Base-by-base conservation (phyloP, 2,797 vertebrate species). In the Trichosurus vulpecula region DNA sequence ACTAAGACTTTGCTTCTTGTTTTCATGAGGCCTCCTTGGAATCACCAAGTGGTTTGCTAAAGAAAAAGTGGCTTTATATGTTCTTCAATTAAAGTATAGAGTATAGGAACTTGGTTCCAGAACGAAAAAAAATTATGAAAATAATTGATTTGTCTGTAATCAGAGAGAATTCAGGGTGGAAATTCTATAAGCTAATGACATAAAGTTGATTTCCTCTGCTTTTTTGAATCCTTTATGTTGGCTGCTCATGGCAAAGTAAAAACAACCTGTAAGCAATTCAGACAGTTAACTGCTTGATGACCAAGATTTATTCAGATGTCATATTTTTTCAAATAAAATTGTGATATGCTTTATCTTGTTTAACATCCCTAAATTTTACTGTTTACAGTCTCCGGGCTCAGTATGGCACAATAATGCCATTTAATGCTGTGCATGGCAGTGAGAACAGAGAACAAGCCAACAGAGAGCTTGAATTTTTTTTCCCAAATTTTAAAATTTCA, bases 391-490 rank as follows among this genome's bases (percentile, higher is more conserved):
- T 99, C 98, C 99, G 99, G 95, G 99, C 99, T 96, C 99, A 99
- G 98, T 99, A 99, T 90, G 99, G 99, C 97, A 99, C 99, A 90
- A 98, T 99, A 97, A 98, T 99, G 92, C 98, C 99, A 97, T 99
- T 99, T 97, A 99, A 99, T 91, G 99, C 99, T 22, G 98, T 99
- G 96, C 99, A 99, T 30, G 99, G 99, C 94, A 99, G 99, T 96
- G 97, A 96, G 96, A 98, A 99, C 98, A 93, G 96, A 41, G 98
- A 99, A 94, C 99, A 98, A 27, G 99, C 99, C 97, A 96, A 98
- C 98, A 98, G 99, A 98, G 99, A 99, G 96, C 98, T 99, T 91
- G 99, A 99, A 92, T 98, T 99, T 98, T 99, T 99, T 98, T 99
- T 99, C 98, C 99, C 99, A 95, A 98, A 98, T 97, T 99, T 99